A percentile compares a stretch with the other conserved stretches of the same genome.
Conservation (phyloP, 2,888 invertebrate species). For the Pterostichus niger region DNA sequence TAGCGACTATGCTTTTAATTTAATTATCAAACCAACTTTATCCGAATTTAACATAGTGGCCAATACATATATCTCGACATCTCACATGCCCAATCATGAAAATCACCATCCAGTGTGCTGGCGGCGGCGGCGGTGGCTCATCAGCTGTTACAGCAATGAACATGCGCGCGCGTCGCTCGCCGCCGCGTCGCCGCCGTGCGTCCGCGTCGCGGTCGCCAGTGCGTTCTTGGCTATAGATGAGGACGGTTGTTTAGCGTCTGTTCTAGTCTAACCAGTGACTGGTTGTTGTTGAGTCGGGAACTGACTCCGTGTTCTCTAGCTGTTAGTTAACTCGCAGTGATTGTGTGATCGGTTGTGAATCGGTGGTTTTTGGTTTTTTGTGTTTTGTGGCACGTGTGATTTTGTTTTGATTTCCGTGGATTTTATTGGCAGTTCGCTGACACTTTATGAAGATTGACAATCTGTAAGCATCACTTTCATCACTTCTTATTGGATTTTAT, state of each 20-base stretch:
- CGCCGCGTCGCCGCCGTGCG: not conserved
- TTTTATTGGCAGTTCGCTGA: not conserved
- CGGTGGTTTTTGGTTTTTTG: slow-evolving; percentile 5
- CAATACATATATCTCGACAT: not conserved
- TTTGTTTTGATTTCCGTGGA: slow-evolving; percentile 18
- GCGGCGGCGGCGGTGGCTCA: slow-evolving; percentile 13
- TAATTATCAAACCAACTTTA: too few relatives aligned
- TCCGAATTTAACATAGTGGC: too few relatives aligned
- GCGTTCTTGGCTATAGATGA: not conserved
- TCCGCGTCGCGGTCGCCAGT: slow-evolving; percentile 11
- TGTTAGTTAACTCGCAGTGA: not conserved
- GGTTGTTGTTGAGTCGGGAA: slow-evolving; percentile 9
- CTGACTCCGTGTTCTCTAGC: not conserved
- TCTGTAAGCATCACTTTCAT: not conserved
- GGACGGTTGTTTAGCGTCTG: not conserved
- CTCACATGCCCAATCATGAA: not conserved
- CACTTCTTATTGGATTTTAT: not conserved
- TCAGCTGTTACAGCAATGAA: slow-evolving; percentile 51
- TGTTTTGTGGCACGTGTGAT: slow-evolving; percentile 9
- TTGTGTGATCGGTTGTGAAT: not conserved
- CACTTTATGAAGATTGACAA: slow-evolving; percentile 2
- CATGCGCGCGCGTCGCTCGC: slow-evolving; percentile 6
- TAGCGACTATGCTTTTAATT: too few relatives aligned
- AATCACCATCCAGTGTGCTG: not conserved
- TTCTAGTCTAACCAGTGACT: not conserved